Percentiles rank a stretch among this genome's conserved stretches.
Conservation (phyloP, 2,797 vertebrate genomes). For the Hoplostethus mediterraneus region DNA sequence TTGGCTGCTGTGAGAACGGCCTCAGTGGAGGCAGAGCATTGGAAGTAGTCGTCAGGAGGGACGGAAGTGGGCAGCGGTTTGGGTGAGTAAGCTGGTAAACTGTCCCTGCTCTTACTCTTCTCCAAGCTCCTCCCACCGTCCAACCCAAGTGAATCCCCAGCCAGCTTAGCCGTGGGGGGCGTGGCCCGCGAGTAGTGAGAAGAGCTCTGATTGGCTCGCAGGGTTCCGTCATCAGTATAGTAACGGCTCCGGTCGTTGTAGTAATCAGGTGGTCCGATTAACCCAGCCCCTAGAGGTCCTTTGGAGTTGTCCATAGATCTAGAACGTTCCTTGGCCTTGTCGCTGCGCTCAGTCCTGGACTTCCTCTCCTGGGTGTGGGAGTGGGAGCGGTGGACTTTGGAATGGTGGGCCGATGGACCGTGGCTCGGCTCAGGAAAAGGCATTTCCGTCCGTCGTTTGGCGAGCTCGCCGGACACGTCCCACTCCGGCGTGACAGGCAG, state of each 20-base stretch:
- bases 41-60: constrained; percentile 92
- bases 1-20: constrained; percentile 89
- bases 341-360: constrained; percentile 93
- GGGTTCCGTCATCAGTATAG: constrained; percentile 93
- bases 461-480: constrained; percentile 97
- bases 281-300: constrained; percentile 88
- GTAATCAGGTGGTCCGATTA: constrained; percentile 91
- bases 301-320: constrained; percentile 99
- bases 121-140: constrained; percentile 86
- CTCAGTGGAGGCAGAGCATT: constrained; percentile 92
- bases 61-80: constrained; percentile 80
- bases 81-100: constrained; percentile 88
- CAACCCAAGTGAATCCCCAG: constrained; percentile 86
- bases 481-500: constrained; percentile 95
- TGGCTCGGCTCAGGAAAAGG: constrained; percentile 98
- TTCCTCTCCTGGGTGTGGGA: constrained; percentile 98
- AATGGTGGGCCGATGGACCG: constrained; percentile 91
- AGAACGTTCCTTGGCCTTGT: constrained; percentile 97
- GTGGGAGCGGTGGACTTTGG: constrained; percentile 98
- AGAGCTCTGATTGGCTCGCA: constrained; percentile 87
- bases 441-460: constrained; percentile 98
- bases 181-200: constrained; percentile 89
- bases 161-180: constrained; percentile 85
- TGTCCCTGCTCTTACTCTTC: constrained; percentile 90
- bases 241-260: constrained; percentile 92